Evolutionary conservation across 2,888 invertebrate species (phyloP).

Genomic region (Therioaphis trifolii): DNA sequence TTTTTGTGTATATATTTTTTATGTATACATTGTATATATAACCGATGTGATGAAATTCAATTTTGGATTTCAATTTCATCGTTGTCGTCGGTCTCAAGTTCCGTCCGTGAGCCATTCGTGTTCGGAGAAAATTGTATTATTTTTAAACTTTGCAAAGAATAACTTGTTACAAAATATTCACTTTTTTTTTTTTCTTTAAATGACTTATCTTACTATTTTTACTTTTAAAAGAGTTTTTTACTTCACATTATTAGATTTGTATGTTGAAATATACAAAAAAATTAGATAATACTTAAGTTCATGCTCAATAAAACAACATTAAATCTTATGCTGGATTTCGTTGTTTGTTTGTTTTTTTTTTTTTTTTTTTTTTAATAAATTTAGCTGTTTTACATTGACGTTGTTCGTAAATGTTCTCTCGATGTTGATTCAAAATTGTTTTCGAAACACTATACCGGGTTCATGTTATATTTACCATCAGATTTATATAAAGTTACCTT

Average conservation of each 20-base stretch:
- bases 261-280: constrained; percentile 36
- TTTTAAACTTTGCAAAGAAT: constrained; percentile 45
- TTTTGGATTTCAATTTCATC: constrained; percentile 55
- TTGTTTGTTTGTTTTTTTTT: background rate
- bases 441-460: background rate
- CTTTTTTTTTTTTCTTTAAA: constrained; percentile 16
- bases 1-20: background rate
- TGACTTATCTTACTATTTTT: constrained; percentile 38
- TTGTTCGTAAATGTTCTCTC: background rate
- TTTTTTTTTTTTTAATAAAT: constrained; percentile 14
- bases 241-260: constrained; percentile 40
- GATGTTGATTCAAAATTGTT: background rate
- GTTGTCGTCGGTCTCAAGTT: constrained; percentile 31
- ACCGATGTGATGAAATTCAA: constrained; percentile 47
- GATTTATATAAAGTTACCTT: background rate
- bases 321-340: background rate
- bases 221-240: constrained; percentile 38
- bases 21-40: background rate
- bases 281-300: constrained; percentile 51
- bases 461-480: constrained; percentile 14
- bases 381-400: background rate
- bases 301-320: constrained; percentile 34
- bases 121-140: constrained; percentile 51
- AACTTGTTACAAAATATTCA: constrained; percentile 54
- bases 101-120: constrained; percentile 29